phyloP scores from a whole-genome alignment of 2,113 vertebrate species.

The Gnathonemus echidnorhynchus region DNA sequence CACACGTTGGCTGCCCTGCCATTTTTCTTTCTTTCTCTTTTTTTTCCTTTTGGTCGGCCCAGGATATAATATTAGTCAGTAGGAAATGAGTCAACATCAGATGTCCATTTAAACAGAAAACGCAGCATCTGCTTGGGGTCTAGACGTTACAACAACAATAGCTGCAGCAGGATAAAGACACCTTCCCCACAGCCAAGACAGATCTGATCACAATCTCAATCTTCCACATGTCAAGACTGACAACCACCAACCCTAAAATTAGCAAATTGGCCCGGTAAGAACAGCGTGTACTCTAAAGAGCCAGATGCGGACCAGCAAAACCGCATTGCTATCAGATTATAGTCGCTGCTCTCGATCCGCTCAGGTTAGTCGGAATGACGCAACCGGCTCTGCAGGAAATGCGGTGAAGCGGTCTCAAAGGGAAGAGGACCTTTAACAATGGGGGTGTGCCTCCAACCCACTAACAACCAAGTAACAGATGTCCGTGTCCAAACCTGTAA shows the following conservation, averaged over 20 bases:
- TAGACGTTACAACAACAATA: background rate
- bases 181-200: background rate
- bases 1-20: slow-evolving; percentile 16
- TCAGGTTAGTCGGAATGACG: background rate
- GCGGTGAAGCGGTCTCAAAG: background rate
- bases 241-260: background rate
- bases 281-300: background rate
- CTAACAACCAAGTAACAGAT: background rate
- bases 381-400: background rate
- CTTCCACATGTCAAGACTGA: background rate
- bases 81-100: slow-evolving; percentile 46
- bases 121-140: slow-evolving; percentile 5
- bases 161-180: slow-evolving; percentile 16
- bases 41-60: background rate
- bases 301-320: background rate
- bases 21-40: background rate
- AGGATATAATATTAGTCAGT: background rate
- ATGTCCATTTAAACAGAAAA: slow-evolving; percentile 1
- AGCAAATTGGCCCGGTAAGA: background rate
- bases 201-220: background rate
- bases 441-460: background rate
- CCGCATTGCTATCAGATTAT: background rate
- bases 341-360: background rate
- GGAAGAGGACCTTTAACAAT: background rate
- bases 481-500: background rate